phyloP scores from a whole-genome alignment of 2,113 vertebrate genomes.

The Ginglymostoma cirratum region DNA sequence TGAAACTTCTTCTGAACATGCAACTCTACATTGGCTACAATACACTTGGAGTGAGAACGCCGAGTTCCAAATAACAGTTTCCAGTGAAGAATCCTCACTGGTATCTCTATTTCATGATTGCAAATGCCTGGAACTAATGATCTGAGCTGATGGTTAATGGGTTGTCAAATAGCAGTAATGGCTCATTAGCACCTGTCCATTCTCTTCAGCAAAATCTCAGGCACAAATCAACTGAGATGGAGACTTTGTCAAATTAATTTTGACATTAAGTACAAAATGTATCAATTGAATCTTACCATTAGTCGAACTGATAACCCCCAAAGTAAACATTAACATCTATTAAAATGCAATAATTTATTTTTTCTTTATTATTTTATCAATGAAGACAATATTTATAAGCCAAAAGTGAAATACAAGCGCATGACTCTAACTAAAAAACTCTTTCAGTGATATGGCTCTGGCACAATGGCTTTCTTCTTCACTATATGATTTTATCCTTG shows the following conservation, averaged over 20 bases:
- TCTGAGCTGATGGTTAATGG: neutral
- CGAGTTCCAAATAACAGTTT: neutral
- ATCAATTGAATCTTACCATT: neutral
- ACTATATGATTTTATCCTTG: neutral
- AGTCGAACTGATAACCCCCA: neutral
- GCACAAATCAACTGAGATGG: neutral
- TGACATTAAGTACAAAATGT: neutral
- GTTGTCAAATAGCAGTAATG: neutral
- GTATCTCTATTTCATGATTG: neutral
- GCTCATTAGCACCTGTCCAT: neutral
- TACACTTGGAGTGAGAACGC: neutral
- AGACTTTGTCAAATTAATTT: neutral
- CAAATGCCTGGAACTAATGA: neutral
- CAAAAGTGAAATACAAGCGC: neutral
- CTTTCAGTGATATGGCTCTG: neutral
- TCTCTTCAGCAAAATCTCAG: neutral
- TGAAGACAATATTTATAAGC: neutral
- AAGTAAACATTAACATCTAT: neutral
- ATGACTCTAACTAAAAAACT: neutral
- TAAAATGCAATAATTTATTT: neutral
- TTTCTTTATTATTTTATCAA: neutral
- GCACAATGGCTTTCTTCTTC: neutral
- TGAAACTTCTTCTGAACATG: neutral
- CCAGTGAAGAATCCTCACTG: neutral
- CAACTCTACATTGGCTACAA: neutral